These are phyloP conservation scores for Cyprinella venusta DNA, from an alignment of 2,797 vertebrate genomes.

Conservation along the genomic window DNA sequence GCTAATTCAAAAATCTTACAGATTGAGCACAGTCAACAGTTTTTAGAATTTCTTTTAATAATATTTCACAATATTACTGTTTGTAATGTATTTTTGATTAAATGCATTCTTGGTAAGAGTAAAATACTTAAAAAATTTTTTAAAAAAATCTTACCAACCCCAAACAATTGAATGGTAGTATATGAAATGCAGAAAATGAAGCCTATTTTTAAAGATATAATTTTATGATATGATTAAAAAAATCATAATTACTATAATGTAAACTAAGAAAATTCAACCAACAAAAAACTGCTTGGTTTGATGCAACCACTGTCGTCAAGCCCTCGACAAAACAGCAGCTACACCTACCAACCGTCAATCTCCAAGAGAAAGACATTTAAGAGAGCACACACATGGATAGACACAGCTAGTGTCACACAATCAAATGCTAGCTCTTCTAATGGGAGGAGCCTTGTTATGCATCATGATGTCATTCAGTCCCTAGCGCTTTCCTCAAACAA, in stretches of 20 bases:
- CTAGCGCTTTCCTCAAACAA: slow-evolving; percentile 14
- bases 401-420: slow-evolving; percentile 1
- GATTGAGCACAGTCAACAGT: too few species aligned
- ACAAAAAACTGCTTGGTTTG: not conserved
- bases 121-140: too few species aligned
- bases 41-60: too few species aligned
- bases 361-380: not conserved
- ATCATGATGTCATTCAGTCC: slow-evolving; percentile 40
- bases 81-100: not conserved
- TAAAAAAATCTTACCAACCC: not conserved
- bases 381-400: not conserved
- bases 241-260: not conserved
- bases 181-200: not conserved
- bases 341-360: not conserved
- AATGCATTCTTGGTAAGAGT: not conserved
- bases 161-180: not conserved
- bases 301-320: not conserved
- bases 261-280: too few species aligned
- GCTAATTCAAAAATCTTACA: too few species aligned
- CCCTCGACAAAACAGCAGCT: not conserved
- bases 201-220: not conserved
- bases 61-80: too few species aligned
- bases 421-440: not conserved
- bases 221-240: not conserved
- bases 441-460: slow-evolving; percentile 4